Evolutionary conservation across 2,113 vertebrate species (phyloP).

Genomic region (Anoplopoma fimbria): DNA sequence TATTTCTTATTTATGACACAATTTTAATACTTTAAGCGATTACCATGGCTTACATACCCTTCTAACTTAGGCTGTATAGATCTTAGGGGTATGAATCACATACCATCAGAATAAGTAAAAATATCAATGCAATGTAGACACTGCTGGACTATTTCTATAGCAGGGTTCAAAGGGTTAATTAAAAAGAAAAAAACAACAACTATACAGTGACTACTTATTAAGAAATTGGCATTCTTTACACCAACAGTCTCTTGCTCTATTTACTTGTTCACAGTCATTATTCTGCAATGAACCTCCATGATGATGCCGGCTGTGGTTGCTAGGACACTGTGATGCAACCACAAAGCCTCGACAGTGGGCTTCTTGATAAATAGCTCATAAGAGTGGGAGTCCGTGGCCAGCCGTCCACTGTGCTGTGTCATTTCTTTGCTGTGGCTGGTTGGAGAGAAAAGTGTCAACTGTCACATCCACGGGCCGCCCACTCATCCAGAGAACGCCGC

Average conservation of each 20-base stretch:
- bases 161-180: too few species aligned
- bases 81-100: too few species aligned
- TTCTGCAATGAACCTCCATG: neutral
- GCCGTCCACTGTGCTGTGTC: slow-evolving; percentile 37
- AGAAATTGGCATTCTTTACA: neutral
- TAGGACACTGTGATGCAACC: slow-evolving; percentile 39
- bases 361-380: slow-evolving; percentile 24
- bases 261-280: neutral
- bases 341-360: slow-evolving; percentile 1
- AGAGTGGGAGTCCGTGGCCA: slow-evolving; percentile 20
- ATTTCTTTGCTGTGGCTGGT: slow-evolving; percentile 33
- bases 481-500: slow-evolving; percentile 47
- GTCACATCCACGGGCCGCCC: slow-evolving; percentile 52
- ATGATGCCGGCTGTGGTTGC: slow-evolving; percentile 37
- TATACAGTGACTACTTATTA: too few species aligned
- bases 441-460: slow-evolving; percentile 41
- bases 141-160: too few species aligned
- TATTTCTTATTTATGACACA: too few species aligned
- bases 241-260: neutral
- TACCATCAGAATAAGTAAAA: too few species aligned
- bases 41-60: too few species aligned
- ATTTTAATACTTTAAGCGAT: too few species aligned
- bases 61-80: neutral
- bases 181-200: neutral
- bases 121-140: too few species aligned